Conservation (phyloP, 2,797 vertebrate species). For the Chaenodraco wilsoni region DNA sequence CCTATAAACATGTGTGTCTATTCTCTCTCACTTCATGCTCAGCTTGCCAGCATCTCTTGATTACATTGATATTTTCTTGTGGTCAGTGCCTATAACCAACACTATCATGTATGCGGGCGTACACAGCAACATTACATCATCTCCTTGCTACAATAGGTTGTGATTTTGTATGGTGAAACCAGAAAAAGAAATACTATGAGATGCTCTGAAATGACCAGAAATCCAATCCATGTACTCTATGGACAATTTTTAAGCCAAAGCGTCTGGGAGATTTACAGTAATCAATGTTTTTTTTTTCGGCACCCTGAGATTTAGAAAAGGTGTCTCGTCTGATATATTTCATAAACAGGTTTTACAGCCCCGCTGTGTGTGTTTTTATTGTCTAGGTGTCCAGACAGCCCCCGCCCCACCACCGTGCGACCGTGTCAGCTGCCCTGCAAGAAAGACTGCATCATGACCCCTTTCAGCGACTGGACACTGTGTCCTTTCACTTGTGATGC, state of each 20-base stretch:
- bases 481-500: constrained; percentile 90
- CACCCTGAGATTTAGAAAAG: background rate
- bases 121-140: background rate
- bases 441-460: constrained; percentile 93
- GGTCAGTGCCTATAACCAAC: background rate
- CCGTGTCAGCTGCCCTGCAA: constrained; percentile 93
- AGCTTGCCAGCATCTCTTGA: background rate
- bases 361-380: constrained; percentile 34
- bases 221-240: background rate
- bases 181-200: background rate
- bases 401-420: constrained; percentile 91
- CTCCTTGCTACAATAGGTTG: background rate
- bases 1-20: background rate
- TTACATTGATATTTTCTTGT: background rate
- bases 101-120: background rate
- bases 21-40: background rate
- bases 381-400: constrained; percentile 92
- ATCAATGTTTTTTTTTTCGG: background rate
- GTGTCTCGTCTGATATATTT: background rate
- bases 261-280: background rate
- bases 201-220: constrained; percentile 18
- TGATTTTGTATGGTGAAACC: constrained; percentile 8
- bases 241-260: background rate
- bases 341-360: background rate
- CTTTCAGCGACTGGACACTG: constrained; percentile 92